A percentile compares a stretch with the other conserved stretches of the same genome.
These are phyloP conservation scores for Conus canariensis DNA, from an alignment of 2,888 invertebrate genomes.

Conservation along the genomic window DNA sequence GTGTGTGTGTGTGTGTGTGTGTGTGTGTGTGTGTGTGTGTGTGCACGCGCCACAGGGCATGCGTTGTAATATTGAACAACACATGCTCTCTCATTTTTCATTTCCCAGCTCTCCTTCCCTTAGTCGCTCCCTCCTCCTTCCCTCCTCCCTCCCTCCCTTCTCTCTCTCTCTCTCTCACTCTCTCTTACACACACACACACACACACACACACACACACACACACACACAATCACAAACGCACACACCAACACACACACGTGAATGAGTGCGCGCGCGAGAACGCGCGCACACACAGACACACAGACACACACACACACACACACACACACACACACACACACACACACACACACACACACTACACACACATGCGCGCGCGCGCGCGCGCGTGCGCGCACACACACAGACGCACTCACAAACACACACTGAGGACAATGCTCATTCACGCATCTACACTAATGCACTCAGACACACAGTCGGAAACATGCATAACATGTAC, in stretches of 20 bases:
- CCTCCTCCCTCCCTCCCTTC: neutral
- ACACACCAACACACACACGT: neutral
- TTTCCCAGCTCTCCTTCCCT: too few species aligned
- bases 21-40: conserved; percentile 5
- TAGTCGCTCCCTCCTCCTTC: neutral
- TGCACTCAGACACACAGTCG: too few species aligned
- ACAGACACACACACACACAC: neutral
- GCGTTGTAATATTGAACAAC: too few species aligned
- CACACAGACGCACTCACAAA: too few species aligned
- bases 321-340: neutral
- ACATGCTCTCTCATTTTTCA: too few species aligned
- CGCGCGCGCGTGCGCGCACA: too few species aligned
- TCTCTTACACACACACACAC: neutral
- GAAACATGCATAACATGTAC: too few species aligned
- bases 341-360: neutral
- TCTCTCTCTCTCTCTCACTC: conserved; percentile 2
- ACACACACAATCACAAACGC: neutral
- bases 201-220: conserved; percentile 6
- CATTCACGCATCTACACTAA: too few species aligned
- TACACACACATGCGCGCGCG: too few species aligned
- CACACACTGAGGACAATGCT: too few species aligned
- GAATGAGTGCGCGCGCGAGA: neutral
- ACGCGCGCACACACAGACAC: neutral
- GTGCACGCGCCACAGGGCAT: too few species aligned
- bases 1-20: neutral